These are phyloP conservation scores for Nyctibius bracteatus DNA, from an alignment of 2,113 vertebrate genomes.

Conservation along the genomic window DNA sequence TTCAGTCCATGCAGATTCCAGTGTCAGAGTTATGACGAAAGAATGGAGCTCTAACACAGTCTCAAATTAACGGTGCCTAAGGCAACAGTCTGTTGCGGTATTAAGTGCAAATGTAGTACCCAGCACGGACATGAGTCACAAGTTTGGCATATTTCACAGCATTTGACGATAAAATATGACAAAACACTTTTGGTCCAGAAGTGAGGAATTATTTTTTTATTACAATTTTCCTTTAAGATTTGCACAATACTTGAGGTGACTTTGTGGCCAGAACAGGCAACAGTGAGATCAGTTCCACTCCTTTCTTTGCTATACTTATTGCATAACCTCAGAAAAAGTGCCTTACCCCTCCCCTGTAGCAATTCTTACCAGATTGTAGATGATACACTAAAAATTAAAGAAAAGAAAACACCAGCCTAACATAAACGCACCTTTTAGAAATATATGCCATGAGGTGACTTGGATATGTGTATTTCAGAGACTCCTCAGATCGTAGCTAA, in stretches of 20 bases:
- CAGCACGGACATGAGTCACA: conserved; percentile 16
- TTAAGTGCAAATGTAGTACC: conserved; percentile 11
- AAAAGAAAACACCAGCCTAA: background rate
- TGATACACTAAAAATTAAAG: background rate
- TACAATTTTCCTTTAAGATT: background rate
- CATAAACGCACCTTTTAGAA: background rate
- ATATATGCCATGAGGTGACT: background rate
- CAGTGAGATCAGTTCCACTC: background rate
- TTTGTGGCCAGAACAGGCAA: background rate
- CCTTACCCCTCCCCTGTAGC: background rate
- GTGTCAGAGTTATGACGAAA: background rate
- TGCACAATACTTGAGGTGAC: background rate
- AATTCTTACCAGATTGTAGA: background rate
- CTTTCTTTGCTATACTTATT: background rate
- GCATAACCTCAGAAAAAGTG: background rate
- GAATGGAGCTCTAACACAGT: background rate
- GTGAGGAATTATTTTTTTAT: background rate
- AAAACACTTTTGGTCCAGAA: background rate
- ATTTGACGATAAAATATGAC: background rate
- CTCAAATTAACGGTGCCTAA: conserved; percentile 7
- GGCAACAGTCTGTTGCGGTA: conserved; percentile 22
- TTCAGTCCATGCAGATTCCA: background rate
- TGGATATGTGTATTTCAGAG: background rate
- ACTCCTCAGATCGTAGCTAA: background rate
- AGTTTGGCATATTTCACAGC: background rate